Evolutionary conservation across 2,113 vertebrate species (phyloP).

Genomic region (Gallinago paraguaiae): DNA sequence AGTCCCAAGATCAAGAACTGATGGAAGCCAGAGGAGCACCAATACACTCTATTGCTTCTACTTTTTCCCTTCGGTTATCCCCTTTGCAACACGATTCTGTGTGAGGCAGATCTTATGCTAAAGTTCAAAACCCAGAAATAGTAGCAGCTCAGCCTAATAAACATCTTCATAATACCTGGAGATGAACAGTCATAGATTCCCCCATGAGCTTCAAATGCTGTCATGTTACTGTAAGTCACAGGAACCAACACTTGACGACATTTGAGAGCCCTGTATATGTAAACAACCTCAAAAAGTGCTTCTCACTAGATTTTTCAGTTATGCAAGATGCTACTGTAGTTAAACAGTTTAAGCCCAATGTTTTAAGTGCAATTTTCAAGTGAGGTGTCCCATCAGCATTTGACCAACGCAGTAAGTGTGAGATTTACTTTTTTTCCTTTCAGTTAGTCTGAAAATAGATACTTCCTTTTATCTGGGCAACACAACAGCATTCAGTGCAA

Average conservation of each 20-base stretch:
- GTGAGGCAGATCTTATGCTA: not conserved
- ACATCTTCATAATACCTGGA: not conserved
- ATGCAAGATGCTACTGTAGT: not conserved
- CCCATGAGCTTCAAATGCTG: not conserved
- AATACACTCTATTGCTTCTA: not conserved
- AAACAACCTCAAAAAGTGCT: not conserved
- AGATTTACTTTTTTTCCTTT: not conserved
- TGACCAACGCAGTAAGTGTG: not conserved
- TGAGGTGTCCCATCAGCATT: not conserved
- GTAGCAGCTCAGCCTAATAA: not conserved
- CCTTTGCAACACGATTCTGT: not conserved
- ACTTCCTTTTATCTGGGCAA: not conserved
- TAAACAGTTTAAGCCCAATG: not conserved
- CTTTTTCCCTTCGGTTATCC: not conserved
- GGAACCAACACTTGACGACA: constrained; percentile 15
- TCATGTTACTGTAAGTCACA: not conserved
- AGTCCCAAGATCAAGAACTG: not conserved
- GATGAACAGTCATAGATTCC: not conserved
- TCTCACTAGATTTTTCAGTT: not conserved
- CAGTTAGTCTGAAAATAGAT: not conserved
- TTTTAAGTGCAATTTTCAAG: not conserved
- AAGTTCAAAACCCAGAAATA: not conserved
- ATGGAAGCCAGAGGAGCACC: not conserved
- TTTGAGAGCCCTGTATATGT: not conserved
- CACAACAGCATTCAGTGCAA: not conserved